phyloP scores from a whole-genome alignment of 2,797 vertebrate genomes.

The Oceanodroma leucorhoa region DNA sequence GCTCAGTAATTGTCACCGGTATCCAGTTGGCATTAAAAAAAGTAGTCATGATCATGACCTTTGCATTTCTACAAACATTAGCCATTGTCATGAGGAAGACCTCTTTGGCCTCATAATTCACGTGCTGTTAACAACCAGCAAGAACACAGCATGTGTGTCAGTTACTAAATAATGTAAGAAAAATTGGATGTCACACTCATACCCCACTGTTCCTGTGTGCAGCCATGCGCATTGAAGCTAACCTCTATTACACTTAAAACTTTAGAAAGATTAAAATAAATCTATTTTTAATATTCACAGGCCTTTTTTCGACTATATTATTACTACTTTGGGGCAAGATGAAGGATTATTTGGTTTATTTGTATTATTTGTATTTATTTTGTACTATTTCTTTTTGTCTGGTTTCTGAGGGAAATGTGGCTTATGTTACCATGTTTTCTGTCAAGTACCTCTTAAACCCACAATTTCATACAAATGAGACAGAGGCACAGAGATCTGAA shows the following conservation, averaged over 20 bases:
- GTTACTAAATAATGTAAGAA: slow-evolving; percentile 39
- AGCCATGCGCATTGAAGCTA: not conserved
- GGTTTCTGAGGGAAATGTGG: not conserved
- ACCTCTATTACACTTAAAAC: not conserved
- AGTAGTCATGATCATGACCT: slow-evolving; percentile 41
- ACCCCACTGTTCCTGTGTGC: not conserved
- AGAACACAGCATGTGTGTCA: slow-evolving; percentile 41
- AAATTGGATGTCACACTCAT: slow-evolving; percentile 1
- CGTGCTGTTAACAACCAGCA: slow-evolving; percentile 53
- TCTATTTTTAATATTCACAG: not conserved
- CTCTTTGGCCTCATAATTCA: slow-evolving; percentile 61
- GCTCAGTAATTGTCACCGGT: not conserved
- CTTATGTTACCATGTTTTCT: not conserved
- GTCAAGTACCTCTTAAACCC: not conserved
- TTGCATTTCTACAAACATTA: slow-evolving; percentile 49
- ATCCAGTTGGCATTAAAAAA: slow-evolving; percentile 25
- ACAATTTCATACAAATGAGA: not conserved
- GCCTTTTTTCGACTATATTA: not conserved
- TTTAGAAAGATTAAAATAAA: not conserved
- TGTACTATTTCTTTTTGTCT: not conserved
- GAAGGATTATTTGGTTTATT: not conserved
- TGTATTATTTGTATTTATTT: not conserved
- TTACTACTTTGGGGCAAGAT: not conserved
- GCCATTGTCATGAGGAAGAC: slow-evolving; percentile 47
- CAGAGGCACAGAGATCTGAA: not conserved